Evolutionary conservation across 2,888 invertebrate genomes (phyloP).

Genomic region (Platerodrilus igneus): DNA sequence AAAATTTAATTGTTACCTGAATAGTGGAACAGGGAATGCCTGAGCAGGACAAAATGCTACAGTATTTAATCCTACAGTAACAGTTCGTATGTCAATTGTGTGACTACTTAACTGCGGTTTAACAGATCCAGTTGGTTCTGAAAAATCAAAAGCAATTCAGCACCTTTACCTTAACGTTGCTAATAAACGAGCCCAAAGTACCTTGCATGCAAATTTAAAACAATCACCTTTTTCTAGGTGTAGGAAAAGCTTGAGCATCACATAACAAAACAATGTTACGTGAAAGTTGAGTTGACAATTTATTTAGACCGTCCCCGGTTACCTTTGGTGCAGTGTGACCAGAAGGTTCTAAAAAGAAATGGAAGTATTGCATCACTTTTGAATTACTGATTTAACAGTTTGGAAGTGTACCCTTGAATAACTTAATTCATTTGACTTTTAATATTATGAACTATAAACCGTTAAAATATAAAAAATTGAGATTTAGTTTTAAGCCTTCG

Average conservation of each 20-base stretch:
- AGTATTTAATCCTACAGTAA: constrained; percentile 40
- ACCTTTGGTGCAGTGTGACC: constrained; percentile 52
- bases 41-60: constrained; percentile 69
- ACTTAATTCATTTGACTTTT: too few relatives aligned
- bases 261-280: constrained; percentile 48
- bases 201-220: constrained; percentile 3
- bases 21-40: constrained; percentile 67
- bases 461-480: too few relatives aligned
- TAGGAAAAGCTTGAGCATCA: constrained; percentile 55
- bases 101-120: constrained; percentile 59
- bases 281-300: constrained; percentile 39
- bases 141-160: constrained; percentile 29
- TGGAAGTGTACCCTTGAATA: constrained; percentile 63
- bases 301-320: constrained; percentile 55
- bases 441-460: too few relatives aligned
- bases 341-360: constrained; percentile 52
- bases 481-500: too few relatives aligned
- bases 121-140: constrained; percentile 66
- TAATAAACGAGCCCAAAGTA: constrained; percentile 12
- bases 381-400: constrained; percentile 48
- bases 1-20: constrained; percentile 57
- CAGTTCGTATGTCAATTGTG: constrained; percentile 51
- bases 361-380: constrained; percentile 52
- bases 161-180: constrained; percentile 5
- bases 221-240: constrained; percentile 51